Percentiles rank a stretch among this genome's conserved stretches.
These are phyloP conservation scores for Motacilla alba DNA, from an alignment of 2,113 vertebrate genomes.

Conservation along the genomic window DNA sequence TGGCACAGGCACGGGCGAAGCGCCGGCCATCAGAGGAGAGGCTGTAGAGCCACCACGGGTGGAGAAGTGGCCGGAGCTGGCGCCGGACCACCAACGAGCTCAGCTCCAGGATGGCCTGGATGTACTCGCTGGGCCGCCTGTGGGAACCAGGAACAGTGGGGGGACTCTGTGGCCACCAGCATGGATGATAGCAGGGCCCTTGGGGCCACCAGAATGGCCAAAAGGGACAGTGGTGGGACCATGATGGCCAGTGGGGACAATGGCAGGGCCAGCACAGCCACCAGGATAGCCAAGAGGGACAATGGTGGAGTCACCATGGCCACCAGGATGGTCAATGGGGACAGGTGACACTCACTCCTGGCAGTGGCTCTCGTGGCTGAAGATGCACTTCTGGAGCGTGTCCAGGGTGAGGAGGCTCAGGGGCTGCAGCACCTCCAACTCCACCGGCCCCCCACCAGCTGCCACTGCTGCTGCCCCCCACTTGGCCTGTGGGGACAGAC, in stretches of 20 bases:
- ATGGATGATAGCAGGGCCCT: accelerated
- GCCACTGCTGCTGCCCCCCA: too few relatives aligned
- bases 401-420: too few relatives aligned
- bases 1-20: conserved; percentile 73
- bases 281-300: neutral
- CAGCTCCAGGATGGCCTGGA: conserved; percentile 83
- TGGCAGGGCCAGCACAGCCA: accelerated
- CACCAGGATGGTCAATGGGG: neutral
- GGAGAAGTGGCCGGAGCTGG: conserved; percentile 69
- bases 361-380: too few relatives aligned
- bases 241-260: neutral
- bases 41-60: conserved; percentile 81
- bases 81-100: conserved; percentile 78
- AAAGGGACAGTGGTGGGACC: too few relatives aligned
- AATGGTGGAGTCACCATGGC: neutral
- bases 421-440: too few relatives aligned
- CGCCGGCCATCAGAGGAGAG: conserved; percentile 68
- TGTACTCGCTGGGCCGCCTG: conserved; percentile 81
- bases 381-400: too few relatives aligned
- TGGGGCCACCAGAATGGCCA: neutral
- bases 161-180: neutral
- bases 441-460: too few relatives aligned
- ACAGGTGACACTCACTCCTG: neutral
- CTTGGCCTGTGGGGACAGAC: too few relatives aligned
- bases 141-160: accelerated